These are phyloP conservation scores for Drosophila setifemur DNA, from an alignment of 1,140 invertebrate genomes.

Conservation along the genomic window DNA sequence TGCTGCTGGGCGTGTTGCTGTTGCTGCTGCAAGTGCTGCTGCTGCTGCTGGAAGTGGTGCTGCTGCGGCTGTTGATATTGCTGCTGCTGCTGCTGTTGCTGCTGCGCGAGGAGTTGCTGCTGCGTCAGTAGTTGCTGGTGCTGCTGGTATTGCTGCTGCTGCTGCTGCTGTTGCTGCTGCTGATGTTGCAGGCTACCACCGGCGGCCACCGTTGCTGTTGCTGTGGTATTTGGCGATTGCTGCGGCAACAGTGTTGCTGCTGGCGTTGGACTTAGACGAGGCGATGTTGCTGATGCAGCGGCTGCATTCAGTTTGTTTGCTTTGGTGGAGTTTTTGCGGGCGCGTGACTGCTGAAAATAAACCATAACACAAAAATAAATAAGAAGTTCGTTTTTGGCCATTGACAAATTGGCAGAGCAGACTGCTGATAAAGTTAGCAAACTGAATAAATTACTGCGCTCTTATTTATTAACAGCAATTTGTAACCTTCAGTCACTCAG, in stretches of 20 bases:
- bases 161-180: constrained; percentile 43
- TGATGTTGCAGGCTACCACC: constrained; percentile 5
- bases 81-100: constrained; percentile 53
- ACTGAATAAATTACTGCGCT: constrained; percentile 23
- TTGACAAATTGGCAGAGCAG: constrained; percentile 23
- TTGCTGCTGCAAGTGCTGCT: constrained; percentile 49
- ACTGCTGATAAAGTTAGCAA: constrained; percentile 31
- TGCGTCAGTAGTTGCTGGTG: constrained; percentile 48
- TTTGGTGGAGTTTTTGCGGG: constrained; percentile 78
- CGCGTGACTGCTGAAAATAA: constrained; percentile 64
- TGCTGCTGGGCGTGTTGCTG: constrained; percentile 64
- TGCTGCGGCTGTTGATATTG: constrained; percentile 61
- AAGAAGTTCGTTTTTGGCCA: constrained; percentile 25
- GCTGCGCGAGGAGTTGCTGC: constrained; percentile 52
- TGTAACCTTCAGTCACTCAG: neutral
- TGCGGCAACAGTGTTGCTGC: constrained; percentile 76
- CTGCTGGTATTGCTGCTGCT: constrained; percentile 59
- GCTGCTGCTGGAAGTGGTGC: constrained; percentile 57
- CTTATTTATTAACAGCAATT: constrained; percentile 39
- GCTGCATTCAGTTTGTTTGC: constrained; percentile 76
- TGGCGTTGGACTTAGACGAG: constrained; percentile 79
- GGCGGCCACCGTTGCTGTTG: constrained; percentile 42
- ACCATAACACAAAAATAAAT: constrained; percentile 1
- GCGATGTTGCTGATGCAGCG: constrained; percentile 76
- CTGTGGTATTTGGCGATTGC: constrained; percentile 80